Conservation (phyloP, 2,888 invertebrate species). For the Tenodera sinensis region DNA sequence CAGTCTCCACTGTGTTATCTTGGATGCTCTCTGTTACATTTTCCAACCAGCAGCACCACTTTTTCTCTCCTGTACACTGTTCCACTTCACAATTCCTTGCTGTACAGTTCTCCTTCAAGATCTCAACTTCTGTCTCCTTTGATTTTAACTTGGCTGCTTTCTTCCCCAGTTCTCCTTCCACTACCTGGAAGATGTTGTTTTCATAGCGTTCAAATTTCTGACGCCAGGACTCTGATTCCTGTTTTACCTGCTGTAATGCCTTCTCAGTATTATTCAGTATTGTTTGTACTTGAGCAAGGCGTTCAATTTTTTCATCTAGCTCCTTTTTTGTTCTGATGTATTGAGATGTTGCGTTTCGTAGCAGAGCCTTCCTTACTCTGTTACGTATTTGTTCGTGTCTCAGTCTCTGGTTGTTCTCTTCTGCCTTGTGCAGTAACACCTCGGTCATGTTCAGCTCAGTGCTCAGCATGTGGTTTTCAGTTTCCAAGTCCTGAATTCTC, state of each 20-base stretch:
- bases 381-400: not conserved
- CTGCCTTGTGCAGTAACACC: no score
- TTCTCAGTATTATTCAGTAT: not conserved
- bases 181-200: not conserved
- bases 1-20: not conserved
- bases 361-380: not conserved
- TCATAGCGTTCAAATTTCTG: not conserved
- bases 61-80: not conserved
- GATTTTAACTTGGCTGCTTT: not conserved
- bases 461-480: not conserved
- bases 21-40: not conserved
- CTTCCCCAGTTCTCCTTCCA: not conserved
- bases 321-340: not conserved
- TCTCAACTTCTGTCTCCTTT: not conserved
- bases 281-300: not conserved
- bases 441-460: not conserved
- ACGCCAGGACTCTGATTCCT: not conserved
- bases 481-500: not conserved
- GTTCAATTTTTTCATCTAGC: not conserved
- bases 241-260: not conserved
- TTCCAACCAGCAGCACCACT: not conserved
- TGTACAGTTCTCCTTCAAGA: not conserved
- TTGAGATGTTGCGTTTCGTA: not conserved
- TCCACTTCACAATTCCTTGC: not conserved
- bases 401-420: not conserved